These are phyloP conservation scores for Rhinichthys klamathensis DNA, from an alignment of 2,113 vertebrate genomes.

Conservation along the genomic window DNA sequence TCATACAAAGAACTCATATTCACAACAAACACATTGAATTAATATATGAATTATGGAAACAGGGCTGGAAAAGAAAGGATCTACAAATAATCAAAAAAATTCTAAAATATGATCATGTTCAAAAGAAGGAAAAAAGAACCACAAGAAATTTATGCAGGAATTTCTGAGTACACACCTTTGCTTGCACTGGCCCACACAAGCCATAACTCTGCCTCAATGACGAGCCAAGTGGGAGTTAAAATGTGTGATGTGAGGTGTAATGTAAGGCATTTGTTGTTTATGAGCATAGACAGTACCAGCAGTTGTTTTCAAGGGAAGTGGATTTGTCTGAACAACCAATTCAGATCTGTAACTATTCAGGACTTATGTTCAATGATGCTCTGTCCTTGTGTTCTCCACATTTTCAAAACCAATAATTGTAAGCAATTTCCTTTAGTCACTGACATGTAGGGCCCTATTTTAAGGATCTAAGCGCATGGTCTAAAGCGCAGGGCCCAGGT, in stretches of 20 bases:
- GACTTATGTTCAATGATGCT: not conserved
- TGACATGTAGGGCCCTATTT: no score
- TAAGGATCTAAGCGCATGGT: no score
- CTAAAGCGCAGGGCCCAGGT: no score
- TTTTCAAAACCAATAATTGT: not conserved
- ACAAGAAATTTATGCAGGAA: not conserved
- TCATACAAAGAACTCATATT: not conserved
- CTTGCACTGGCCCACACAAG: slow-evolving; percentile 23
- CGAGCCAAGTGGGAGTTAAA: slow-evolving; percentile 10
- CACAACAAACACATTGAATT: not conserved
- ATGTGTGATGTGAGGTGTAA: not conserved
- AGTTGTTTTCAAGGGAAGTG: not conserved
- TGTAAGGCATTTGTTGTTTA: slow-evolving; percentile 1
- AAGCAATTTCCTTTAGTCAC: not conserved
- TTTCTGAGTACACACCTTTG: slow-evolving; percentile 1
- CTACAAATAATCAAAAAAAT: not conserved
- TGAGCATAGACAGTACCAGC: not conserved
- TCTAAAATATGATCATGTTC: not conserved
- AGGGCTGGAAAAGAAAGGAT: not conserved
- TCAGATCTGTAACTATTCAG: not conserved
- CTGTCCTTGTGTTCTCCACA: not conserved
- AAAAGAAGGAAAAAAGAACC: not conserved
- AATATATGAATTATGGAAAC: not conserved
- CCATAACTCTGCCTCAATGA: not conserved
- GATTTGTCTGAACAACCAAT: not conserved